A percentile compares a stretch with the other conserved stretches of the same genome.
Conservation (phyloP, 2,113 vertebrate species). For the Turdus rufiventris region DNA sequence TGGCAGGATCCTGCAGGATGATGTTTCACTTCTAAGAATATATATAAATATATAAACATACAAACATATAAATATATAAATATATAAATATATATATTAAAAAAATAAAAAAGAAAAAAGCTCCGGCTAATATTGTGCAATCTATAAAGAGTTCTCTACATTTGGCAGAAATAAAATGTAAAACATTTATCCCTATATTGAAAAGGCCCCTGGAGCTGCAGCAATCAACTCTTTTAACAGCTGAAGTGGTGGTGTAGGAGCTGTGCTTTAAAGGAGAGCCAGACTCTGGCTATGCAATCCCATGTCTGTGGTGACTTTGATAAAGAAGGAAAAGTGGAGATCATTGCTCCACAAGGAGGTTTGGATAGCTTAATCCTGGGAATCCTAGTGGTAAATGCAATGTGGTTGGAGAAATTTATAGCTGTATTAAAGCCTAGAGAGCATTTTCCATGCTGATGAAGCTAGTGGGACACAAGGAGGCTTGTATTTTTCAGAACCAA, state of each 20-base stretch:
- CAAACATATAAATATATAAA: no score
- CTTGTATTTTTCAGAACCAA: background rate
- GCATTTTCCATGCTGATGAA: background rate
- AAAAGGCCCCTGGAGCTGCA: background rate
- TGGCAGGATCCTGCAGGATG: background rate
- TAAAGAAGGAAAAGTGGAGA: background rate
- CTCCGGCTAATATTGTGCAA: background rate
- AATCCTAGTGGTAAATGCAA: background rate
- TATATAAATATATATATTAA: background rate
- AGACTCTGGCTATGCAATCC: background rate
- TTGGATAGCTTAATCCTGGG: background rate
- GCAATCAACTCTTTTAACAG: background rate
- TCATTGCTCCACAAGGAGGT: fast-evolving
- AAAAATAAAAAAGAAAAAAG: background rate
- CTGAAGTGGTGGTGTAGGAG: background rate
- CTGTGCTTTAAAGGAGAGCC: background rate
- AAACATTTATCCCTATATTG: background rate
- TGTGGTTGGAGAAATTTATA: background rate
- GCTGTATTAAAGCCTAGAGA: background rate
- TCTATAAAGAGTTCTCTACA: background rate
- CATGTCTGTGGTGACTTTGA: background rate
- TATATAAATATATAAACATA: background rate
- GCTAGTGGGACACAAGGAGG: no score
- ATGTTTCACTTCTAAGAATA: background rate
- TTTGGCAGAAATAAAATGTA: background rate